A percentile compares a stretch with the other conserved stretches of the same genome.
Conservation (phyloP, 2,113 vertebrate genomes). For the Sander vitreus region DNA sequence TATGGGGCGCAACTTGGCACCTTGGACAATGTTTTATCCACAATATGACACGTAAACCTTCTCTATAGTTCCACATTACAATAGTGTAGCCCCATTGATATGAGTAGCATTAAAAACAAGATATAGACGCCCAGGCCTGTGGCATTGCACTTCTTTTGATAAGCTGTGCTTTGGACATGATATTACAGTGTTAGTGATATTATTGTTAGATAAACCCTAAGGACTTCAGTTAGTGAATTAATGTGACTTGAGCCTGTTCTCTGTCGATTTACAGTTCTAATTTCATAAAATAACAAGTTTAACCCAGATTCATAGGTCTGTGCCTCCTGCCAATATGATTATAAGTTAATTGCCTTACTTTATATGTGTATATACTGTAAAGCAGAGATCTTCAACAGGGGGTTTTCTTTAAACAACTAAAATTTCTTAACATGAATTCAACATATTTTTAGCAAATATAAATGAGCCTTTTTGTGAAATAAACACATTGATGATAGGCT, state of each 20-base stretch:
- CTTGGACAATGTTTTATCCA: slow-evolving; percentile 15
- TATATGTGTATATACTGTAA: neutral
- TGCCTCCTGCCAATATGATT: too few relatives aligned
- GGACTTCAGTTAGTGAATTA: slow-evolving; percentile 1
- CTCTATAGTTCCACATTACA: slow-evolving; percentile 28
- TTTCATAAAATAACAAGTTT: slow-evolving; percentile 13
- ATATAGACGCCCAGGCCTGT: slow-evolving; percentile 52
- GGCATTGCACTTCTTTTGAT: slow-evolving; percentile 28
- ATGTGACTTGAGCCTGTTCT: slow-evolving; percentile 3
- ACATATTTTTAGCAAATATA: too few relatives aligned
- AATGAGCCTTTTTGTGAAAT: too few relatives aligned
- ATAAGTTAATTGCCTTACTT: neutral
- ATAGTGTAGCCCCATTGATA: slow-evolving; percentile 7
- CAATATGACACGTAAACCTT: slow-evolving; percentile 20
- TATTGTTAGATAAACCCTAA: slow-evolving; percentile 31
- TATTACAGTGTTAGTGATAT: slow-evolving; percentile 30
- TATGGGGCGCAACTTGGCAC: slow-evolving; percentile 15
- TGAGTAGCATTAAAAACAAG: slow-evolving; percentile 20
- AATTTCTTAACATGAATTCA: too few relatives aligned
- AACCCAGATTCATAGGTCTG: neutral
- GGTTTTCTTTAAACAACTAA: too few relatives aligned
- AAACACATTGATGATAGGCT: too few relatives aligned
- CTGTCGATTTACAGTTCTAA: slow-evolving; percentile 9
- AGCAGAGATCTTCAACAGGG: too few relatives aligned
- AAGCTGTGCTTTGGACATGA: slow-evolving; percentile 7